phyloP scores from a whole-genome alignment of 2,797 vertebrate genomes.

The Harpagifer antarcticus region DNA sequence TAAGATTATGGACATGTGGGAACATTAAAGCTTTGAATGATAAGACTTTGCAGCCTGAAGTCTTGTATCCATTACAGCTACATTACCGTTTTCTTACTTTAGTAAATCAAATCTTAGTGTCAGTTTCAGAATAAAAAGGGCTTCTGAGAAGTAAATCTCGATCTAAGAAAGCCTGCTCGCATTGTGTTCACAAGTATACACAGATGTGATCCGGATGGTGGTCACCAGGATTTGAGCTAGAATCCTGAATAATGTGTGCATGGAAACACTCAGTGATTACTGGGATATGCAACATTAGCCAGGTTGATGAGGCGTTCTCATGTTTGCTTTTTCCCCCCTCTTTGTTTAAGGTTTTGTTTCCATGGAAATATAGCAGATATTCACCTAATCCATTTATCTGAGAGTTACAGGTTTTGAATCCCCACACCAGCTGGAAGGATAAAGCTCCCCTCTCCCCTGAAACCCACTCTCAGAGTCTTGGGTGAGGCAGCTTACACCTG shows the following conservation, averaged over 20 bases:
- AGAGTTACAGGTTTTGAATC: constrained; percentile 33
- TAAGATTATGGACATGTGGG: background rate
- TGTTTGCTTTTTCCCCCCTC: constrained; percentile 33
- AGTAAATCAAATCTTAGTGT: constrained; percentile 21
- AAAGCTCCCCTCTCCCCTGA: constrained; percentile 11
- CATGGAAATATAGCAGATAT: constrained; percentile 33
- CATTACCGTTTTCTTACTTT: background rate
- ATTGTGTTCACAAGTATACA: background rate
- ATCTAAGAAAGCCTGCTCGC: background rate
- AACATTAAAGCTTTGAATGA: background rate
- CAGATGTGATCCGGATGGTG: constrained; percentile 10
- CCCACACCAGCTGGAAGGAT: constrained; percentile 19
- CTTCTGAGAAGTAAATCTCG: background rate
- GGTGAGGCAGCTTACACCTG: background rate
- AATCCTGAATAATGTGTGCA: constrained; percentile 28
- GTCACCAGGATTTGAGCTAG: constrained; percentile 24
- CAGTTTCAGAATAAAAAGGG: background rate
- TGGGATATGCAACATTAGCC: constrained; percentile 40
- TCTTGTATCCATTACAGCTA: constrained; percentile 7
- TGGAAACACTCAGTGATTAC: constrained; percentile 43
- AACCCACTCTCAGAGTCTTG: constrained; percentile 20
- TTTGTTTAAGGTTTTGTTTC: constrained; percentile 37
- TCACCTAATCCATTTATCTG: constrained; percentile 25
- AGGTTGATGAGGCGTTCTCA: constrained; percentile 46
- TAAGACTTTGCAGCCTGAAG: background rate